phyloP scores from a whole-genome alignment of 2,113 vertebrate species.

The Cercocebus atys region DNA sequence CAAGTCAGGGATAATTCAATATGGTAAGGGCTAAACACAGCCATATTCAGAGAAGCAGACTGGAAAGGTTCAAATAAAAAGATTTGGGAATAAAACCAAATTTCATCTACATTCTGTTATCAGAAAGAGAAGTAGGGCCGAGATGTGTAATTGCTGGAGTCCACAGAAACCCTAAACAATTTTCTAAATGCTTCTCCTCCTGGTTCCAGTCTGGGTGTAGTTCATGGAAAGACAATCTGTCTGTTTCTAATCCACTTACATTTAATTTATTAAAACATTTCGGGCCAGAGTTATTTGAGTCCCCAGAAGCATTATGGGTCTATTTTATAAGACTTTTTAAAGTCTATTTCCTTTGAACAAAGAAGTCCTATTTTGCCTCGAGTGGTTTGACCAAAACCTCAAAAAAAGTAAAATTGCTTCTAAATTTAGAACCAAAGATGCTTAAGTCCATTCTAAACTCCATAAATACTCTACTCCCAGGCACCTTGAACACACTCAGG shows the following conservation, averaged over 20 bases:
- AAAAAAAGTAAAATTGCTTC: slow-evolving; percentile 53
- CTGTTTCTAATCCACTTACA: slow-evolving; percentile 69
- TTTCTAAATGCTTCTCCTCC: slow-evolving; percentile 12
- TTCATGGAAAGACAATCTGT: slow-evolving; percentile 56
- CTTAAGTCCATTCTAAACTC: slow-evolving; percentile 9
- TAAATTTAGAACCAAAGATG: slow-evolving; percentile 55
- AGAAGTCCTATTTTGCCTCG: slow-evolving; percentile 45
- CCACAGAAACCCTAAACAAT: background rate
- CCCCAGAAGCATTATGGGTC: slow-evolving; percentile 44
- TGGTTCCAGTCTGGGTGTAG: background rate
- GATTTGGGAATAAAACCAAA: background rate
- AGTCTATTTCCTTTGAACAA: slow-evolving; percentile 53
- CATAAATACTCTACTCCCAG: slow-evolving; percentile 35
- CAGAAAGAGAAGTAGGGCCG: slow-evolving; percentile 18
- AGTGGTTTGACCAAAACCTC: slow-evolving; percentile 49
- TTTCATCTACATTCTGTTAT: background rate
- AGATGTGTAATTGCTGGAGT: background rate
- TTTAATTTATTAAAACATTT: slow-evolving; percentile 70
- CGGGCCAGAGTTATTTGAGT: slow-evolving; percentile 45
- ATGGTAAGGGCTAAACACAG: background rate
- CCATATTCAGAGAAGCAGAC: background rate
- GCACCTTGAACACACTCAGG: background rate
- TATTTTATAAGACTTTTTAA: slow-evolving; percentile 61
- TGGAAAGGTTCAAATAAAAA: background rate
- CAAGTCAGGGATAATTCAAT: background rate